Percentiles rank a stretch among this genome's conserved stretches.
Evolutionary conservation across 2,113 vertebrate genomes (phyloP).

Genomic region (Paraplagusia blochii): DNA sequence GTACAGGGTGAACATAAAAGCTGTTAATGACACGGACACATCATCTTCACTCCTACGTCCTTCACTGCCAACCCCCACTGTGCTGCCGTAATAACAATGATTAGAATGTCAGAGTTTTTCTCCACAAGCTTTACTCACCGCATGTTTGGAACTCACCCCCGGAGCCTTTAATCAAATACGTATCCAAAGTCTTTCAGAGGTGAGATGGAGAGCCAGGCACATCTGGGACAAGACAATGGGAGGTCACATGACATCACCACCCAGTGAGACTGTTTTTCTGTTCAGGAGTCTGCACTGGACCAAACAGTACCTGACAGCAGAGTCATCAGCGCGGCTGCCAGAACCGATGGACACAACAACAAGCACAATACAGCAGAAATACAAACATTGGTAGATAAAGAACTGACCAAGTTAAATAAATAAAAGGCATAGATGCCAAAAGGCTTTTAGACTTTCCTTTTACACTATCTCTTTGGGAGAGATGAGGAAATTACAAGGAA

Average conservation of each 20-base stretch:
- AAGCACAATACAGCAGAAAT: too few relatives aligned
- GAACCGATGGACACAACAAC: too few relatives aligned
- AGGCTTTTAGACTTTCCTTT: too few relatives aligned
- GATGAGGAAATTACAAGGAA: too few relatives aligned
- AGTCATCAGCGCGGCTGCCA: too few relatives aligned
- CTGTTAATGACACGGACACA: neutral
- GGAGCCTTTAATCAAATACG: neutral
- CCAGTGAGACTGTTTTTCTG: conserved; percentile 2
- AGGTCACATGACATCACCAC: neutral
- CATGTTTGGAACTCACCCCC: conserved; percentile 10
- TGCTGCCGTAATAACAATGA: neutral
- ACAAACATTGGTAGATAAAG: too few relatives aligned
- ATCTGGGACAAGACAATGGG: conserved; percentile 17
- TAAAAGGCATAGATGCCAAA: too few relatives aligned
- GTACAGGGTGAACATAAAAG: conserved; percentile 1
- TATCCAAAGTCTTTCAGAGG: neutral
- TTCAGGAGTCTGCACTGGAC: too few relatives aligned
- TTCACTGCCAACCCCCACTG: neutral
- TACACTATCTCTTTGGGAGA: too few relatives aligned
- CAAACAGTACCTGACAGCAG: conserved; percentile 16
- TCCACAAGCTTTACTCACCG: conserved; percentile 2
- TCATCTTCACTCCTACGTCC: neutral
- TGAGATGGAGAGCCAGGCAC: neutral
- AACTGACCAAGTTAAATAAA: too few relatives aligned
- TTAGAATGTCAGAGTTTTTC: conserved; percentile 3